Evolutionary conservation across 2,113 vertebrate genomes (phyloP).

Genomic region (Saguinus imperator): DNA sequence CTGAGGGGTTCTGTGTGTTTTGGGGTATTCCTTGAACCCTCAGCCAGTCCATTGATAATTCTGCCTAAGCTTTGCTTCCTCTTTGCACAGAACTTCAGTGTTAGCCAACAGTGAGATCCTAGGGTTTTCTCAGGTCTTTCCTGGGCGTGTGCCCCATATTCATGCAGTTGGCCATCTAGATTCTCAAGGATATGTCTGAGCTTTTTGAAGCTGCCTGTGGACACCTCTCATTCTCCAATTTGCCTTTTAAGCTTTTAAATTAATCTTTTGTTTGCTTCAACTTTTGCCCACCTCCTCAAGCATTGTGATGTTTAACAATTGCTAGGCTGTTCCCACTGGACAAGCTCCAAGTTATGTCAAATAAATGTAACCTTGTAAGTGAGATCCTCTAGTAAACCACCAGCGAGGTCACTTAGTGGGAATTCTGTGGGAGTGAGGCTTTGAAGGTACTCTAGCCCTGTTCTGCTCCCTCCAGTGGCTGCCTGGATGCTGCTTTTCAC

Average conservation of each 20-base stretch:
- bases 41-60: not conserved
- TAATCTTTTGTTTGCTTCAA: not conserved
- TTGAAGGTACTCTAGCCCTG: not conserved
- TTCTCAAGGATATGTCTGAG: not conserved
- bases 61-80: not conserved
- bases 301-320: not conserved
- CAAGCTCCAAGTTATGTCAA: not conserved
- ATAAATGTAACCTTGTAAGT: not conserved
- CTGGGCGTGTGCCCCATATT: not conserved
- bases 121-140: not conserved
- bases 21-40: not conserved
- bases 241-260: not conserved
- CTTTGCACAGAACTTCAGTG: not conserved
- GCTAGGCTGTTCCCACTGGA: not conserved
- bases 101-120: not conserved
- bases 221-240: not conserved
- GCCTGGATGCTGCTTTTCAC: not conserved
- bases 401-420: not conserved
- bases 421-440: not conserved
- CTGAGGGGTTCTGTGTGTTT: not conserved
- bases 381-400: not conserved
- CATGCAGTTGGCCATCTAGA: not conserved
- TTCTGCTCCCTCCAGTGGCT: not conserved
- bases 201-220: not conserved
- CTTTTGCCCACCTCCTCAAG: not conserved